Evolutionary conservation across 2,888 invertebrate genomes (phyloP).

Genomic region (Lasioglossum villosulum): DNA sequence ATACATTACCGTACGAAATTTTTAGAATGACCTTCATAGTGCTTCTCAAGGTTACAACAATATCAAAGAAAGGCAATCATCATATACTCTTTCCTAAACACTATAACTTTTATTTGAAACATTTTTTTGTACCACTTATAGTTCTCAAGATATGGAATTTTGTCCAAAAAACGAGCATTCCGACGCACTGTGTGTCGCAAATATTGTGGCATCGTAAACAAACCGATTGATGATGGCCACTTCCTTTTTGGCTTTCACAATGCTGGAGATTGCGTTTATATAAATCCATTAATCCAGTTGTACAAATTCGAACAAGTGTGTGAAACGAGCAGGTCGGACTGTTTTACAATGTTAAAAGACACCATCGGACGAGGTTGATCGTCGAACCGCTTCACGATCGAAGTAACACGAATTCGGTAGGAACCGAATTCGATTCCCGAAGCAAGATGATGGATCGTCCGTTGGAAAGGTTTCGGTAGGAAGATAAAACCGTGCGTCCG

Average conservation of each 20-base stretch:
- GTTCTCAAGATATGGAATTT: too few relatives aligned
- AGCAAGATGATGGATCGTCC: conserved; percentile 4
- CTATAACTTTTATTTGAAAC: too few relatives aligned
- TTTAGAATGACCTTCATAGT: too few relatives aligned
- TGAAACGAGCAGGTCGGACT: not conserved
- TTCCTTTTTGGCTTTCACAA: not conserved
- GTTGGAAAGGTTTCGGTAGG: not conserved
- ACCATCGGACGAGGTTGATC: not conserved
- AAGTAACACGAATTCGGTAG: not conserved
- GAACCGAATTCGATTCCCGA: not conserved
- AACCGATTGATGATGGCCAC: not conserved
- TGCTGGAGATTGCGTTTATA: not conserved
- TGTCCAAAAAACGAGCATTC: too few relatives aligned
- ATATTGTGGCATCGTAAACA: not conserved
- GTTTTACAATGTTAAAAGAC: not conserved
- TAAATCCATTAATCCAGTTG: not conserved
- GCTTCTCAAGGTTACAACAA: too few relatives aligned
- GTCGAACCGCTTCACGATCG: not conserved
- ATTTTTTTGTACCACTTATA: too few relatives aligned
- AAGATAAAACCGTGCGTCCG: not conserved
- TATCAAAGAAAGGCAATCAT: too few relatives aligned
- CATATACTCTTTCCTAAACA: too few relatives aligned
- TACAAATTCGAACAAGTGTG: not conserved
- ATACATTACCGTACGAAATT: too few relatives aligned
- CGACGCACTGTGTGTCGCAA: too few relatives aligned